Base-by-base conservation (phyloP, 2,797 vertebrate species). In the Pseudochirops cupreus region DNA sequence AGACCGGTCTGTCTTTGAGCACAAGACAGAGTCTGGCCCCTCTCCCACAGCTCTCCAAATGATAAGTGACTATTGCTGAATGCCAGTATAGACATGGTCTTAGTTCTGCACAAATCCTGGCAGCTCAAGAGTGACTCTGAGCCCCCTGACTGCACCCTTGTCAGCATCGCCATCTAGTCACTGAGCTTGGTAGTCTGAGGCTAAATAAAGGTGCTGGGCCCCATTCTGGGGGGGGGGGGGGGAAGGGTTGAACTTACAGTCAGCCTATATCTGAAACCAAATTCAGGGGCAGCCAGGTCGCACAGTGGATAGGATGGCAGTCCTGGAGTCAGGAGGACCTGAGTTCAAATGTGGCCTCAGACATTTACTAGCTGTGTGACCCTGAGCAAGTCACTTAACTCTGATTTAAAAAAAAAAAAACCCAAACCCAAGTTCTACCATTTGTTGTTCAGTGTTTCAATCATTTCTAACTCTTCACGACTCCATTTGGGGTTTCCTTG, bases 1-100 rank as follows among this genome's bases (percentile, higher is more conserved):
- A 92, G 97, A 98, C 58, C 98, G 99, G 33, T 98, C 99, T 0
- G 98, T 99, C 11, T 99, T 99, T 91, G 99, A 98, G 97, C 98
- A 98, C 87, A 97, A 98, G 94, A 97, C 95, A 21, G 98, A 98
- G 39, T 96, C 89, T 98, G 99, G 98, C 98, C 97, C 0, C 97
- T 98, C 53, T 96, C 98, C 4, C 98, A 95, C 97, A 97, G 94
- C 5, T 98, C 97, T 18, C 98, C 97, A 0, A 96, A 91, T 59
- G 97, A 98, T 55, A 99, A 97, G 0, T 97, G 91, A 0, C 97
- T 99, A 3, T 56, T 99, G 90, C 97, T 99, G 90, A 99, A 96
- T 6, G 96, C 97, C 0, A 94, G 98, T 0, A 9, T 99, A 56
- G 98, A 99, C 0, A 93, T 99, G 1, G 97, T 99, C 54, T 97